These are phyloP conservation scores for Salvelinus alpinus DNA, from an alignment of 2,113 vertebrate species.

Conservation along the genomic window DNA sequence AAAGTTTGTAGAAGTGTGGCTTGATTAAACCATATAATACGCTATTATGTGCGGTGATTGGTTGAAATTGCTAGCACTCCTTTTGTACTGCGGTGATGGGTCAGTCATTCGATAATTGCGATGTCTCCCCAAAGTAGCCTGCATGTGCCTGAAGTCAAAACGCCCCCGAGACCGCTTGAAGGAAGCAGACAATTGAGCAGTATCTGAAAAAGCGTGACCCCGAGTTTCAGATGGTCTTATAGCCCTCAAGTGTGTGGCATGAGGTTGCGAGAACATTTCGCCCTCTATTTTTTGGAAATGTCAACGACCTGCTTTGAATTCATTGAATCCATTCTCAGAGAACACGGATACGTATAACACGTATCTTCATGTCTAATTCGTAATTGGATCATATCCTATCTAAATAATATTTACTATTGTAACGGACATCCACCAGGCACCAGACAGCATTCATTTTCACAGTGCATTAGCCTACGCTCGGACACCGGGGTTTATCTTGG, in stretches of 20 bases:
- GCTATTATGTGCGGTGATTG: too few species aligned
- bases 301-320: too few species aligned
- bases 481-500: constrained; percentile 31
- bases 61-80: too few species aligned
- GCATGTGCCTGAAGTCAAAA: not conserved
- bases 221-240: not conserved
- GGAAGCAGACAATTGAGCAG: not conserved
- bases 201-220: not conserved
- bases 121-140: not conserved
- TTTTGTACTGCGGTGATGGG: too few species aligned
- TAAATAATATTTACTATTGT: not conserved
- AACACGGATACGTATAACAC: not conserved
- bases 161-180: not conserved
- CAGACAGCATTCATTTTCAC: not conserved
- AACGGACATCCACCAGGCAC: not conserved
- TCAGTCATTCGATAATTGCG: too few species aligned
- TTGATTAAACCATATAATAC: too few species aligned
- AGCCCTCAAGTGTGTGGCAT: not conserved
- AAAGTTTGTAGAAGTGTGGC: too few species aligned
- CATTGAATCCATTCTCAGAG: not conserved
- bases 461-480: constrained; percentile 55
- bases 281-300: not conserved
- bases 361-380: not conserved
- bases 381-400: not conserved
- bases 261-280: not conserved